A percentile compares a stretch with the other conserved stretches of the same genome.
Conservation (phyloP, 2,888 invertebrate species). For the Lasioglossum leucozonium region DNA sequence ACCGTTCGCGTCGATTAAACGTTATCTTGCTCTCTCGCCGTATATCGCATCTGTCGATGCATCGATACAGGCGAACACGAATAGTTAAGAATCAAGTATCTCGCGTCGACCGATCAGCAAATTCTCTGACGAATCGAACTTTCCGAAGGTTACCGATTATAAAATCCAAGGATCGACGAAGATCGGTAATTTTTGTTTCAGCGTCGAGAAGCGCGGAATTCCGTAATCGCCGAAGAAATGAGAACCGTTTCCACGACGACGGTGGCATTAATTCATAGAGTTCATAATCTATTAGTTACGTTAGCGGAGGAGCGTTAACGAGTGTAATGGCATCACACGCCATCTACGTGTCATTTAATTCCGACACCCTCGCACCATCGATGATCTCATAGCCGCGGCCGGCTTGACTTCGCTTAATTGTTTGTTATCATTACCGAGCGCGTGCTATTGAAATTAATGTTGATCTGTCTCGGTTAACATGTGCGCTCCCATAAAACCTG, state of each 20-base stretch:
- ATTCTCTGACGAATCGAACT: too few relatives aligned
- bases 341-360: constrained; percentile 84
- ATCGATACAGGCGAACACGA: not conserved
- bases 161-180: not conserved
- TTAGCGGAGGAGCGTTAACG: constrained; percentile 81
- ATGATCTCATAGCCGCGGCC: constrained; percentile 83
- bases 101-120: too few relatives aligned
- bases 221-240: constrained; percentile 41
- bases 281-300: constrained; percentile 83
- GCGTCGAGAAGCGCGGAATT: not conserved
- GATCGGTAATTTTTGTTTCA: not conserved
- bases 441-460: constrained; percentile 85
- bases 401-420: constrained; percentile 82
- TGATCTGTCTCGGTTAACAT: constrained; percentile 82
- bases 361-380: constrained; percentile 83
- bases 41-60: not conserved
- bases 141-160: too few relatives aligned
- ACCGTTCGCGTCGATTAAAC: not conserved
- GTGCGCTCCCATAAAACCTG: constrained; percentile 81
- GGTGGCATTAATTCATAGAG: constrained; percentile 83
- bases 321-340: constrained; percentile 81
- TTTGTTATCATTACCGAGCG: constrained; percentile 84
- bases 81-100: too few relatives aligned
- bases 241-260: constrained; percentile 74
- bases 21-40: too few relatives aligned